Evolutionary conservation across 2,888 invertebrate species (phyloP), one percentile per base, ranked within the genome.

Genomic region (Frankliniella intonsa): DNA sequence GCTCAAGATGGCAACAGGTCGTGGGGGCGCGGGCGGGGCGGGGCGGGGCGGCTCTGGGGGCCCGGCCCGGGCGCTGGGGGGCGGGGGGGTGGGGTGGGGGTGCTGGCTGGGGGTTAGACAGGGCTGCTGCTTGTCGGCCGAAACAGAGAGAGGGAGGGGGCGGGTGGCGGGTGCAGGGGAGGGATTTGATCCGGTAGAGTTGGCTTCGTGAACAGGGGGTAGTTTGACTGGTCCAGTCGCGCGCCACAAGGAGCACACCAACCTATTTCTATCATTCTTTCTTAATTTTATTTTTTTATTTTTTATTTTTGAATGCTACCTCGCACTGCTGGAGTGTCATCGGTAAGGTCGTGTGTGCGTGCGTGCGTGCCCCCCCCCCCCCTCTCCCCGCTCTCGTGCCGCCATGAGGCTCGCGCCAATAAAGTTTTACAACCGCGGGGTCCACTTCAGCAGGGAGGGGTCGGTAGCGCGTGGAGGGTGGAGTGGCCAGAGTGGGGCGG

Each of bases 371-470:
- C 55, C 55, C 55, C 1, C 9, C 55, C 55, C 55, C 2, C 55
- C 55, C 55, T 17, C 5, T 8, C 7, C 55, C 55, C 9, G 55
- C 55, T 14, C 12, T 51, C 10, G 51, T 14, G 14, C 2, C 17
- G 62, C 1, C 19, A 62, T 38, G 62, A 17, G 62, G 11, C 62
- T n/a, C 17, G 62, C 69, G 25, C 69, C 69, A 76, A 25, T 76
- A 76, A 76, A 76, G 69, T 76, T 76, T 76, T 76, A 76, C 69
- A 76, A 76, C 69, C 69, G 69, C 25, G 69, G 69, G 69, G 69
- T 25, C 69, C 69, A 22, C 69, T 62, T 3, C 38, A 38, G 38
- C 38, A 38, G 38, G 3, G 38, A 38, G 38, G 38, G 38, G 38
- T 38, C 38, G 38, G 38, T 38, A 38, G 38, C 38, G 38, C 5